phyloP scores from a whole-genome alignment of 2,888 invertebrate species.

The Caenorhabditis japonica region DNA sequence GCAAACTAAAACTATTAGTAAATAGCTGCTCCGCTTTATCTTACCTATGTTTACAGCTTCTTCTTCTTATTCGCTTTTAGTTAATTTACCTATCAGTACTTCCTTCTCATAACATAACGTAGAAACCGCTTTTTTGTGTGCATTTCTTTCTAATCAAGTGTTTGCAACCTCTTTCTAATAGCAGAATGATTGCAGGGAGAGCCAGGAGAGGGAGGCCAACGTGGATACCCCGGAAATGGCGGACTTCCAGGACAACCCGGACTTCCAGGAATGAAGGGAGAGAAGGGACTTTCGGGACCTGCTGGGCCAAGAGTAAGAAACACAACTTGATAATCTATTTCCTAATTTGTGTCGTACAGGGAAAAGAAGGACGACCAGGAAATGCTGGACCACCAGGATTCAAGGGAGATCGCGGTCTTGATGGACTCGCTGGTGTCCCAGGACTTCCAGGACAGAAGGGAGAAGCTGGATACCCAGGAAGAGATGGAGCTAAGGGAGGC shows the following conservation, averaged over 20 bases:
- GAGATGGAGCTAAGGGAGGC: slow-evolving; percentile 72
- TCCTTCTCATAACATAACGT: no score
- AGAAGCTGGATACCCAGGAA: slow-evolving; percentile 76
- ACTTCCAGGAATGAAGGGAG: slow-evolving; percentile 78
- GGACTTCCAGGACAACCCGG: slow-evolving; percentile 80
- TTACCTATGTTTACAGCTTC: neutral
- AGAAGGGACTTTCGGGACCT: slow-evolving; percentile 81
- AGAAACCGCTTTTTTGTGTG: slow-evolving; percentile 42
- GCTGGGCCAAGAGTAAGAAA: slow-evolving; percentile 82
- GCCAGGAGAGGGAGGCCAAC: slow-evolving; percentile 74
- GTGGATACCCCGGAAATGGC: slow-evolving; percentile 76
- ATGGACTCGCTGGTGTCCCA: slow-evolving; percentile 75
- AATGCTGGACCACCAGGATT: slow-evolving; percentile 76
- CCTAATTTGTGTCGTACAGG: slow-evolving; percentile 58
- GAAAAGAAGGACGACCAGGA: slow-evolving; percentile 76
- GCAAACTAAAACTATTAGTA: no score
- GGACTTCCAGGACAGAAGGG: slow-evolving; percentile 80
- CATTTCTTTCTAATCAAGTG: slow-evolving; percentile 12
- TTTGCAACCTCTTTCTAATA: slow-evolving; percentile 21
- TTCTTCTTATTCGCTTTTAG: neutral
- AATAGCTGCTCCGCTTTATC: neutral
- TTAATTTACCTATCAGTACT: no score
- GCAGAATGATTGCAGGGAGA: slow-evolving; percentile 71
- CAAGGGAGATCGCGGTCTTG: slow-evolving; percentile 77
- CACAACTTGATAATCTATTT: no score